A percentile compares a stretch with the other conserved stretches of the same genome.
Evolutionary conservation across 2,113 vertebrate genomes (phyloP).

Genomic region (Vimba vimba): DNA sequence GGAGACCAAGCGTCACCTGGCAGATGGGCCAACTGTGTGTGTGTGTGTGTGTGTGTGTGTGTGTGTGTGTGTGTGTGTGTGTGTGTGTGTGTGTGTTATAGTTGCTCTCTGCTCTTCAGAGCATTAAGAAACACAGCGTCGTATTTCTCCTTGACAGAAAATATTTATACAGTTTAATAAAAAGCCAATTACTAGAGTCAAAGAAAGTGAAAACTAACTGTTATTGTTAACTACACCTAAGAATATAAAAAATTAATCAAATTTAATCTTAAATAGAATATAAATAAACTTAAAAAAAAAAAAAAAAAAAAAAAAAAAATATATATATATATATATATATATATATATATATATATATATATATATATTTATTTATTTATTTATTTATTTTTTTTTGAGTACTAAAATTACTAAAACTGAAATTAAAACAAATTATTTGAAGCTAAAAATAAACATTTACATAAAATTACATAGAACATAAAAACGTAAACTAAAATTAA

Average conservation of each 20-base stretch:
- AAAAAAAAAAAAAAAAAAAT: too few relatives aligned
- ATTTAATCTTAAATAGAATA: background rate
- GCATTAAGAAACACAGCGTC: background rate
- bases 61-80: background rate
- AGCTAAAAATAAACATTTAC: background rate
- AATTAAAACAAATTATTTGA: background rate
- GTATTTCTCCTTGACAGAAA: background rate
- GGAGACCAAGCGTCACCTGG: conserved; percentile 73
- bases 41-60: conserved; percentile 61
- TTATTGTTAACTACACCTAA: background rate
- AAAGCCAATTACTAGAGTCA: background rate
- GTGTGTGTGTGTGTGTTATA: background rate
- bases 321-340: too few relatives aligned
- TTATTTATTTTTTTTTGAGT: too few relatives aligned
- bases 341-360: too few relatives aligned
- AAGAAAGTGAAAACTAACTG: background rate
- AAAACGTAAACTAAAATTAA: background rate
- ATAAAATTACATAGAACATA: too few relatives aligned
- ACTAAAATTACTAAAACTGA: too few relatives aligned
- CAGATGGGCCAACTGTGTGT: conserved; percentile 76
- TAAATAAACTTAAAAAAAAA: background rate
- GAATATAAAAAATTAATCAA: background rate
- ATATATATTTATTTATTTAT: too few relatives aligned
- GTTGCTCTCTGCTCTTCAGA: background rate
- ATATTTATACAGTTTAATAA: background rate